Percentiles rank a stretch among this genome's conserved stretches.
Conservation (phyloP, 2,797 vertebrate species). For the Pangasius sanitwongsei region DNA sequence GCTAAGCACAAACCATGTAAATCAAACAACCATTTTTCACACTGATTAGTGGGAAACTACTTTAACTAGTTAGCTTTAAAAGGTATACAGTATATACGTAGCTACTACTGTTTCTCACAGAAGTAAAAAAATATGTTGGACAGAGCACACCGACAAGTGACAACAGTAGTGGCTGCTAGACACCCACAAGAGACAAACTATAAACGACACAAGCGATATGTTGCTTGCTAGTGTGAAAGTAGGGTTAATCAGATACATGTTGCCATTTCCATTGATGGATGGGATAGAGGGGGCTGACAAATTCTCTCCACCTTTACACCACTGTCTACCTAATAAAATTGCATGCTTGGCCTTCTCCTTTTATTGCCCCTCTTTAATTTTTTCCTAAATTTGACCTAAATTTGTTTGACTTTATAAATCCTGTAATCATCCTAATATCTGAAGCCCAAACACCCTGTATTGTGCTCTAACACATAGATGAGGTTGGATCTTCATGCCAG, state of each 20-base stretch:
- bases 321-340: background rate
- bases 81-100: background rate
- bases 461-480: slow-evolving; percentile 64
- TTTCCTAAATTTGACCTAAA: background rate
- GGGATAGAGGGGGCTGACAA: background rate
- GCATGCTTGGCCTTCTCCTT: background rate
- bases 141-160: background rate
- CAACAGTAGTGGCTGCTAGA: background rate
- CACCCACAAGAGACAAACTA: background rate
- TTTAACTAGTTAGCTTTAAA: background rate
- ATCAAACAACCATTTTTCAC: background rate
- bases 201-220: background rate
- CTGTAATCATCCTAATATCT: background rate
- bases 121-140: background rate
- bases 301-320: background rate
- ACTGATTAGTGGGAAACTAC: background rate
- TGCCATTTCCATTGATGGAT: background rate
- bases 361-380: background rate
- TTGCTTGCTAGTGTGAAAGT: background rate
- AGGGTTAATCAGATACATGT: background rate
- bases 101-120: background rate
- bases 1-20: background rate
- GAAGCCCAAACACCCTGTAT: background rate
- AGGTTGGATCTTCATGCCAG: slow-evolving; percentile 74
- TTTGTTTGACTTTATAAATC: background rate